phyloP scores from a whole-genome alignment of 2,888 invertebrate species.

The Hirtodrosophila trivittata region DNA sequence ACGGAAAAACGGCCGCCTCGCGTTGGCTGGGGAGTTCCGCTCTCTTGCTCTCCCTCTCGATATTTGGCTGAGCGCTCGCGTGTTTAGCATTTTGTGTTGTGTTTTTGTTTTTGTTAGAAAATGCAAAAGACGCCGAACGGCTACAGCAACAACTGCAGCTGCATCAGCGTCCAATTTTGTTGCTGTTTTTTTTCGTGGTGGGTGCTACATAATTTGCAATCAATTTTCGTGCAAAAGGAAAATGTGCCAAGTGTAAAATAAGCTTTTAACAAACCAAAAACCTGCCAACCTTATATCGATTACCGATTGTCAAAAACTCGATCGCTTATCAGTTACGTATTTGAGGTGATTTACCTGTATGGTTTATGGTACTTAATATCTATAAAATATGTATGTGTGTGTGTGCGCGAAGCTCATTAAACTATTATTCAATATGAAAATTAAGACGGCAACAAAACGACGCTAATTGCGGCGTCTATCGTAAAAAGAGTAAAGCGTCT shows the following conservation, averaged over 20 bases:
- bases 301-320: constrained; percentile 13
- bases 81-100: constrained; percentile 34
- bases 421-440: constrained; percentile 61
- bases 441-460: constrained; percentile 35
- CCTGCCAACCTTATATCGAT: constrained; percentile 47
- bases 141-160: constrained; percentile 39
- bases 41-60: constrained; percentile 34
- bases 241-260: constrained; percentile 56
- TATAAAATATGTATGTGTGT: constrained; percentile 14
- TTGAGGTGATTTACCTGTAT: no score
- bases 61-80: constrained; percentile 33
- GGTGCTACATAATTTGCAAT: constrained; percentile 55
- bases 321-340: constrained; percentile 66
- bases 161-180: constrained; percentile 32
- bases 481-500: constrained; percentile 45
- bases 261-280: constrained; percentile 23
- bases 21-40: constrained; percentile 54
- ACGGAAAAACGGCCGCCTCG: constrained; percentile 50
- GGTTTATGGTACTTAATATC: no score
- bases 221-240: constrained; percentile 36
- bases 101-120: constrained; percentile 49
- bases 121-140: constrained; percentile 53
- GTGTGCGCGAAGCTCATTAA: constrained; percentile 53
- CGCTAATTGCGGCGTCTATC: constrained; percentile 52
- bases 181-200: constrained; percentile 38